Evolutionary conservation across 1,140 invertebrate genomes (phyloP).

Genomic region (Panagrolaimus sp.): DNA sequence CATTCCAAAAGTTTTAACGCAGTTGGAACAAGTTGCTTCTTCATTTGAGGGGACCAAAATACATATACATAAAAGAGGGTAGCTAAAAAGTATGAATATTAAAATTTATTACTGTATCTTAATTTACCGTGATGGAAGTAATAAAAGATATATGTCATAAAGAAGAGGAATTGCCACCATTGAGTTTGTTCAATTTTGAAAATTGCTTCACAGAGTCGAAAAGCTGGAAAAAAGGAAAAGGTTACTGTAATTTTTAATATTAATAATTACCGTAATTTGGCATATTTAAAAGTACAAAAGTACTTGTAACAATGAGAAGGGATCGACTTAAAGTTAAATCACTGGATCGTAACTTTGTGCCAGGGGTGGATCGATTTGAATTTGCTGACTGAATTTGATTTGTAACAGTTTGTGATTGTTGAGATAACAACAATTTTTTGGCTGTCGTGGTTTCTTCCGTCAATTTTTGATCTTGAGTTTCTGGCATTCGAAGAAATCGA

Average conservation of each 20-base stretch:
- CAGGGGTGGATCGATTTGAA: conserved; percentile 33
- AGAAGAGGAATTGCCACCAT: conserved; percentile 48
- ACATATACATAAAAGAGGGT: conserved; percentile 33
- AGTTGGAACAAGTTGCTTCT: conserved; percentile 57
- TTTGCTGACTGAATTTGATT: conserved; percentile 41
- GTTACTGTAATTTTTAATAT: background rate
- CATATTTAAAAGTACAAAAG: conserved; percentile 57
- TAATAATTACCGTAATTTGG: conserved; percentile 45
- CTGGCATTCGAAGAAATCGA: conserved; percentile 50
- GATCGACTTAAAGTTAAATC: conserved; percentile 56
- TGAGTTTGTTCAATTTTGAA: conserved; percentile 34
- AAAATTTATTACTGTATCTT: conserved; percentile 59
- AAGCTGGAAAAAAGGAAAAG: conserved; percentile 10
- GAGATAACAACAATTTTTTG: conserved; percentile 45
- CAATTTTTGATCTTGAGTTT: conserved; percentile 22
- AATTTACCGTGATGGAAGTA: conserved; percentile 57
- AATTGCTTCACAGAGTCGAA: conserved; percentile 47
- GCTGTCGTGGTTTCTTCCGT: conserved; percentile 49
- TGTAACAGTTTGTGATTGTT: conserved; percentile 39
- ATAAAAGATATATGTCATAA: conserved; percentile 57
- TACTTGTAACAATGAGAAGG: conserved; percentile 57
- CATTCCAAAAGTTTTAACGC: conserved; percentile 57
- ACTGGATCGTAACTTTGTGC: conserved; percentile 52
- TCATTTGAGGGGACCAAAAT: conserved; percentile 57
- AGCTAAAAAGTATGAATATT: conserved; percentile 33